Percentiles rank a stretch among this genome's conserved stretches.
Conservation (phyloP, 2,113 vertebrate genomes). For the Cichladusa arquata region DNA sequence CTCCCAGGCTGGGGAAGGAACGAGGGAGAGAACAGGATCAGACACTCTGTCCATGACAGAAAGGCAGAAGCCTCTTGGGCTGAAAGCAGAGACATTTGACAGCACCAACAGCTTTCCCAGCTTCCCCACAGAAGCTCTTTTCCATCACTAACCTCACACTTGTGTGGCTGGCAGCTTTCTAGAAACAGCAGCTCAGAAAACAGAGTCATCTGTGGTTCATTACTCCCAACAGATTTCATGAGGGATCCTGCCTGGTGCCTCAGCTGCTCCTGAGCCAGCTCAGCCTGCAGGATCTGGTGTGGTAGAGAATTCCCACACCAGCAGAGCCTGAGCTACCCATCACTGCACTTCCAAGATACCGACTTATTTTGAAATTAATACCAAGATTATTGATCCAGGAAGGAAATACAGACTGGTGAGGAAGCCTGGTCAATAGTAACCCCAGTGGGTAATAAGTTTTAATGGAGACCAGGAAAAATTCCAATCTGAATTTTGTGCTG, state of each 20-base stretch:
- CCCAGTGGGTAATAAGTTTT: slow-evolving; percentile 51
- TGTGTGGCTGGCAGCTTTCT: slow-evolving; percentile 1
- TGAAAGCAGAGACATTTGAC: background rate
- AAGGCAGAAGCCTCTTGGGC: background rate
- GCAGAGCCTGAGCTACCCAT: background rate
- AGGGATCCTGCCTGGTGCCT: slow-evolving; percentile 21
- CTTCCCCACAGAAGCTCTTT: background rate
- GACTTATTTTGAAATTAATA: slow-evolving; percentile 64
- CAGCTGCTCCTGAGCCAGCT: slow-evolving; percentile 28
- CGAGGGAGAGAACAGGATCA: background rate
- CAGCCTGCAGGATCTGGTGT: slow-evolving; percentile 14
- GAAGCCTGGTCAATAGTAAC: slow-evolving; percentile 50
- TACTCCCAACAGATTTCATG: slow-evolving; percentile 29
- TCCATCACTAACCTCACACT: background rate
- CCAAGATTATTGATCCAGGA: slow-evolving; percentile 64
- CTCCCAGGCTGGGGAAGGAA: background rate
- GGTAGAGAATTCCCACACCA: background rate
- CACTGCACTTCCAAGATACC: slow-evolving; percentile 24
- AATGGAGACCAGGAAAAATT: background rate
- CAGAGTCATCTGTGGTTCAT: slow-evolving; percentile 28
- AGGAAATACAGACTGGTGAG: slow-evolving; percentile 35
- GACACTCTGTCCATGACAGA: background rate
- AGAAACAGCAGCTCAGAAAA: slow-evolving; percentile 43
- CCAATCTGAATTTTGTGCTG: background rate
- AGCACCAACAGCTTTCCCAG: background rate